Evolutionary conservation across 2,888 invertebrate species (phyloP), one percentile per base, ranked within the genome.

Genomic region (Sinotaia quadrata): DNA sequence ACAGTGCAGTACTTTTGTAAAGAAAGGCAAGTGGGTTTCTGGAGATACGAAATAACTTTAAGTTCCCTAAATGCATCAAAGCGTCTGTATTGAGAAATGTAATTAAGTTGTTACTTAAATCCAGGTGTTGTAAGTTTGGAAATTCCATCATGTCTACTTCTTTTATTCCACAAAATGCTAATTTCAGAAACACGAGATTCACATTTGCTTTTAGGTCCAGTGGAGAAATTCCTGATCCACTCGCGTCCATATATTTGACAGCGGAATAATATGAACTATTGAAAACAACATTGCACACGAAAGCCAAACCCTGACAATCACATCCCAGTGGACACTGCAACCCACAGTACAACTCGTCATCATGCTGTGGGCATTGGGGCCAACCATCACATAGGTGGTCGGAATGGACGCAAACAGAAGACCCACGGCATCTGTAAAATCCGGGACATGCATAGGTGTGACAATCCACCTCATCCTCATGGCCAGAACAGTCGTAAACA

Each of bases 341-440:
- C 2, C 21, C 29, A 58, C 58, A 58, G 41, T 61, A 33, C 24
- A 51, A 27, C 34, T 71, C 70, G 33, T 71, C 70, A 36, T 71
- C 70, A 21, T 71, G 70, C n/a, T 52, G n/a, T 1, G 62, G 62
- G 33, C 70, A 71, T 29, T 71, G 70, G 41, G 61, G 41, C 29
- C 57, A 27, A n/a, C 70, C 71, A 33, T 71, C 71, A 52, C 71
- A 71, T 10, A 71, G 29, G 41, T 58, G 37, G 15, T 41, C 58
- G n/a, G 4, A 2, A 33, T 58, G 58, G 29, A 58, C n/a, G 44
- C 58, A 58, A 5, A 27, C 34, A 4, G 2, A 41, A 29, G 58
- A 58, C 24, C 2, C n/a, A 41, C 41, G 34, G 15, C 58, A 58
- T 4, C 41, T 15, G 58, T n/a, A 58, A n/a, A 58, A 58, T 5